These are phyloP conservation scores for Halichoeres trimaculatus DNA, from an alignment of 2,113 vertebrate genomes.

Conservation along the genomic window DNA sequence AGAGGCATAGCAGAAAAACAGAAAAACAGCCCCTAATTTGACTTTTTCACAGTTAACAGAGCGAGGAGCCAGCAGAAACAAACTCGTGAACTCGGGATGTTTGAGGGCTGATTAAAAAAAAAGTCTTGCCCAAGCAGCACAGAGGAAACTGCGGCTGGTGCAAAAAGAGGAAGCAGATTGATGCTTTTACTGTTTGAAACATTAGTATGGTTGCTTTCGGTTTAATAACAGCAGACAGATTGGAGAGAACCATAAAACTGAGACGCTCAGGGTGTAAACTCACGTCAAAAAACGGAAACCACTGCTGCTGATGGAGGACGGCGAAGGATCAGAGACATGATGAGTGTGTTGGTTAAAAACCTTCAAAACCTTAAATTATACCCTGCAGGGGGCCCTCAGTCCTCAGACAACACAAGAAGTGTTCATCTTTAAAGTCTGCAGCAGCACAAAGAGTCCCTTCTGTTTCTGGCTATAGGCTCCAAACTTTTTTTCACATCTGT, in stretches of 20 bases:
- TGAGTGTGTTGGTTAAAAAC: too few species aligned
- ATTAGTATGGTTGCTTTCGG: slow-evolving; percentile 29
- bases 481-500: too few species aligned
- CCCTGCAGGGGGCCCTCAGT: too few species aligned
- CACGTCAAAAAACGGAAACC: too few species aligned
- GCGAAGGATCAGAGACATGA: too few species aligned
- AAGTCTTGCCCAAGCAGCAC: not conserved
- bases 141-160: slow-evolving; percentile 55
- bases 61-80: not conserved
- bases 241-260: not conserved
- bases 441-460: too few species aligned
- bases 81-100: not conserved
- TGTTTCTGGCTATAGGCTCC: too few species aligned
- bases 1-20: not conserved
- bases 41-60: not conserved
- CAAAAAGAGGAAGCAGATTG: slow-evolving; percentile 60
- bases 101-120: not conserved
- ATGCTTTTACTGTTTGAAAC: slow-evolving; percentile 23
- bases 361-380: too few species aligned
- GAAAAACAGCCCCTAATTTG: not conserved
- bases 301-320: too few species aligned
- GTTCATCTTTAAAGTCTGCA: too few species aligned
- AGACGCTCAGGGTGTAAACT: too few species aligned
- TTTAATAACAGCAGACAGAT: slow-evolving; percentile 3
- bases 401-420: too few species aligned